A percentile compares a stretch with the other conserved stretches of the same genome.
phyloP scores from a whole-genome alignment of 2,797 vertebrate genomes.

The Neoniphon sammara region DNA sequence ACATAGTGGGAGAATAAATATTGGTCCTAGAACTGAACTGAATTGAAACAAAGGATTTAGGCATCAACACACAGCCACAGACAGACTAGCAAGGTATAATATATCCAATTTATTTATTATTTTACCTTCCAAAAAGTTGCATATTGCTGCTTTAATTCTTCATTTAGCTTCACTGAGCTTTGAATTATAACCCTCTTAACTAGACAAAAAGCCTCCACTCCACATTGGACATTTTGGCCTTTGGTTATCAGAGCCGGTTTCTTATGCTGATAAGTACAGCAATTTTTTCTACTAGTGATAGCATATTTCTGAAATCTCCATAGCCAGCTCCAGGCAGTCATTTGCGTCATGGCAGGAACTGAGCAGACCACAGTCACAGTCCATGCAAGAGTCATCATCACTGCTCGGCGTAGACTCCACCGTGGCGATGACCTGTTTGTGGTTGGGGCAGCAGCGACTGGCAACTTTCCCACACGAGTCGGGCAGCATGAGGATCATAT shows the following conservation, averaged over 20 bases:
- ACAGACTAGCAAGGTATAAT: neutral
- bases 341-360: slow-evolving; percentile 89
- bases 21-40: neutral
- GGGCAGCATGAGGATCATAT: slow-evolving; percentile 90
- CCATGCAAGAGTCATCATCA: slow-evolving; percentile 84
- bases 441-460: slow-evolving; percentile 85
- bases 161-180: too few species aligned
- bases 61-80: slow-evolving; percentile 18
- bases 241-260: neutral
- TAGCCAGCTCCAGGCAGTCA: slow-evolving; percentile 93
- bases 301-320: slow-evolving; percentile 97
- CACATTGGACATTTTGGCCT: slow-evolving; percentile 8
- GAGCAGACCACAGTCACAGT: slow-evolving; percentile 89
- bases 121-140: slow-evolving; percentile 19
- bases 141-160: slow-evolving; percentile 2
- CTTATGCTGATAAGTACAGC: neutral
- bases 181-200: neutral
- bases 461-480: slow-evolving; percentile 84
- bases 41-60: neutral
- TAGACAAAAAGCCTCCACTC: neutral
- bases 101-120: neutral
- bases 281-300: slow-evolving; percentile 80
- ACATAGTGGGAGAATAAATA: neutral
- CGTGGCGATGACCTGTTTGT: slow-evolving; percentile 82
- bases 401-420: slow-evolving; percentile 73